Evolutionary conservation across 2,797 vertebrate genomes (phyloP), one percentile per base, ranked within the genome.

Genomic region (Erethizon dorsatum): DNA sequence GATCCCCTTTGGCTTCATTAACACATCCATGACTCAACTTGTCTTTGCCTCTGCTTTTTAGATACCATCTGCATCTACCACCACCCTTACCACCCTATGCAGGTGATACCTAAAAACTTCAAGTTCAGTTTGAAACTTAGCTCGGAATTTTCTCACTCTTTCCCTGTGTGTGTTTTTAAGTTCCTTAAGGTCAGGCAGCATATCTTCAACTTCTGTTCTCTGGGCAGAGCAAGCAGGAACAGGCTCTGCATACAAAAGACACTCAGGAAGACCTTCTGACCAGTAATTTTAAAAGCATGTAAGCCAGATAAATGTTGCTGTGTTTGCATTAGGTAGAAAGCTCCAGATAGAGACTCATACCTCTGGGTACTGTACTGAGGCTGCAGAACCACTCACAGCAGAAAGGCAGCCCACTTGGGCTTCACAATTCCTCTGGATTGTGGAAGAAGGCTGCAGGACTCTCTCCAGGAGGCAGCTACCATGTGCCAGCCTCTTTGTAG

Each of bases 61-160:
- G 0, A 33, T 3, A 0, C 26, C 8, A 15, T 9, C 50, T 4
- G 17, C 45, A 14, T 22, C 11, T 24, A 2, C 20, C 31, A 31
- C 20, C 1, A 4, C 28, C 18, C 33, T 4, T 13, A 3, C 54
- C 8, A 14, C 28, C 33, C 26, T 28, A 37, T 10, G 33, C 24
- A 71, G 56, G 18, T 20, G 56, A 20, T 22, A 6, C 56, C 56
- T 56, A 20, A 56, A 56, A 84, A 59, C 17, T 57, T 77, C 93
- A 45, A 22, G n/a, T 20, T 80, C 78, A 45, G 2, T 11, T 33
- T 57, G 47, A 33, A 79, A 52, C 63, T 52, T 12, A 28, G 41
- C 26, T 15, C 11, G 45, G 13, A 47, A 69, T 83, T 77, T 69
- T 92, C 17, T 79, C 50, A 6, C 24, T 50, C 52, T 89, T 80